phyloP scores from a whole-genome alignment of 2,113 vertebrate species.

The Ammodytes marinus region DNA sequence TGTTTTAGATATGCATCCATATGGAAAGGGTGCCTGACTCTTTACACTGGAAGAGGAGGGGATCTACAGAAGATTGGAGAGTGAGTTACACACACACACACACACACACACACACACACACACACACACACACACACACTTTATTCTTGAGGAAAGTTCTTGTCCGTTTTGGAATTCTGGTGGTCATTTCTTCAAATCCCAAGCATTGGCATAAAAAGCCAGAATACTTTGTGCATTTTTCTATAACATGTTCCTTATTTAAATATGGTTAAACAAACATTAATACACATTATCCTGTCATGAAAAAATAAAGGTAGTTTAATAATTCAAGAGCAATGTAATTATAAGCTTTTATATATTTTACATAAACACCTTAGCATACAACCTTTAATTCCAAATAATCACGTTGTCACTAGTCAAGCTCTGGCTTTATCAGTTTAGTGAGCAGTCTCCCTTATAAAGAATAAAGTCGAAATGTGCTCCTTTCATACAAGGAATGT shows the following conservation, averaged over 20 bases:
- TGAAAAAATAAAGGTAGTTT: not conserved
- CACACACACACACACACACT: not conserved
- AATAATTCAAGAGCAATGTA: not conserved
- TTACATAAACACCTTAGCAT: not conserved
- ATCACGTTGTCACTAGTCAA: not conserved
- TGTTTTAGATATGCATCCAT: constrained; percentile 93
- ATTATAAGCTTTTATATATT: not conserved
- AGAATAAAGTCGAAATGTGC: not conserved
- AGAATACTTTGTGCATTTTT: too few relatives aligned
- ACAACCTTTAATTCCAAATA: not conserved
- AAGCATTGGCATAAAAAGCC: not conserved
- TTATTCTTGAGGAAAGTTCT: not conserved
- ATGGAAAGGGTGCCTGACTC: constrained; percentile 97
- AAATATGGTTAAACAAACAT: not conserved
- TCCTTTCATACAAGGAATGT: too few relatives aligned
- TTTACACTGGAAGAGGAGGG: constrained; percentile 97
- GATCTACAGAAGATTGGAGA: constrained; percentile 99
- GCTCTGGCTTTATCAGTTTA: not conserved
- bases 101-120: too few relatives aligned
- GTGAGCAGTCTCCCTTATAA: not conserved
- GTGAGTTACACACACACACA: constrained; percentile 85
- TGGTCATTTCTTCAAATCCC: not conserved
- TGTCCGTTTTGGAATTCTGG: not conserved
- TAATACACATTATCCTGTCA: not conserved
- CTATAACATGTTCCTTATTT: not conserved